Evolutionary conservation across 2,888 invertebrate genomes (phyloP).

Genomic region (Venusia cambrica): DNA sequence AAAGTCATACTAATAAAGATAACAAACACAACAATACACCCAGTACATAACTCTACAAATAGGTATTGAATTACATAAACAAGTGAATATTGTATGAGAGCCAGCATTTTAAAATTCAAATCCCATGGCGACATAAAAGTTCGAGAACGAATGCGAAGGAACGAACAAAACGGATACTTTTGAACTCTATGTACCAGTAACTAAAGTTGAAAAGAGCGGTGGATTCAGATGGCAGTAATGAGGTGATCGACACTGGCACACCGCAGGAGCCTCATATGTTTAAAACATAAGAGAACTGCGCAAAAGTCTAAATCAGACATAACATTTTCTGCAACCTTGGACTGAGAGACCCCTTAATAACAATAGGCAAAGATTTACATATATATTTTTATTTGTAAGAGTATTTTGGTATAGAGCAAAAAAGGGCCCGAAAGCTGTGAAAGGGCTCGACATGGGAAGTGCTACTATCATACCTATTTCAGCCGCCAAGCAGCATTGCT

Average conservation of each 20-base stretch:
- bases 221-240: constrained; percentile 32
- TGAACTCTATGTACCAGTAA: constrained; percentile 16
- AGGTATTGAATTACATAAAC: constrained; percentile 1
- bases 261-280: constrained; percentile 59
- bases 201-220: constrained; percentile 34
- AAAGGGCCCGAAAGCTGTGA: no score
- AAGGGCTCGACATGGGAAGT: no score
- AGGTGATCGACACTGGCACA: constrained; percentile 63
- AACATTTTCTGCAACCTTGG: constrained; percentile 70
- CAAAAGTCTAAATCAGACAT: constrained; percentile 66
- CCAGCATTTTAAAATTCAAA: constrained; percentile 26
- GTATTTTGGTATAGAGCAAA: no score
- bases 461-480: no score
- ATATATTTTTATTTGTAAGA: no score
- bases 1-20: no score
- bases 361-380: constrained; percentile 8
- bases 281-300: constrained; percentile 58
- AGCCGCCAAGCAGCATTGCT: no score
- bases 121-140: constrained; percentile 23
- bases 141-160: constrained; percentile 13
- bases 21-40: no score
- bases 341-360: constrained; percentile 45
- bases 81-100: constrained; percentile 10
- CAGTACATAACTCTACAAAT: no score
- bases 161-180: constrained; percentile 8